These are phyloP conservation scores for Megalonaias nervosa DNA, from an alignment of 1,140 invertebrate species.

Conservation along the genomic window DNA sequence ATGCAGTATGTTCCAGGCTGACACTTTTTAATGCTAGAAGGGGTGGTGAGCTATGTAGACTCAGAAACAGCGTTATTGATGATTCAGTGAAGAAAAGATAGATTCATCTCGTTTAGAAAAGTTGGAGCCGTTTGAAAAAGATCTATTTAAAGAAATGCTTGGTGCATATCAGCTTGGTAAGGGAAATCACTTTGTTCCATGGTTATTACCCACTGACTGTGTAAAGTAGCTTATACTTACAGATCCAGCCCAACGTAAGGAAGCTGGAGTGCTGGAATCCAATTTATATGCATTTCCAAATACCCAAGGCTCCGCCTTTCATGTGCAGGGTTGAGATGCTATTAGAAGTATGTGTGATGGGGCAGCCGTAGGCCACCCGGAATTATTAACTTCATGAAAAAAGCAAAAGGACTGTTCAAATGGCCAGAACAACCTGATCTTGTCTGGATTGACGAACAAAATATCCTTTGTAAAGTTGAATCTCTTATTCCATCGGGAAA, in stretches of 20 bases:
- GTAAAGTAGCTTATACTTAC: background rate
- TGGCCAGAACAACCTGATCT: no score
- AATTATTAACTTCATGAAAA: no score
- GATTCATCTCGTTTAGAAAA: background rate
- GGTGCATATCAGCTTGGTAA: conserved; percentile 9
- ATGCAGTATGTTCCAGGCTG: conserved; percentile 5
- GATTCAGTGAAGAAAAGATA: background rate
- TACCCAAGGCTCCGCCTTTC: background rate
- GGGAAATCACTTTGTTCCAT: conserved; percentile 6
- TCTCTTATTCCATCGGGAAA: no score
- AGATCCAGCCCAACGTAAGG: background rate
- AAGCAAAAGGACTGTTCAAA: no score
- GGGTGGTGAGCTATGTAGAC: conserved; percentile 1
- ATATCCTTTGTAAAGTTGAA: no score
- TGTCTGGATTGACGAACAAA: no score
- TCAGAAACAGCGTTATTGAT: background rate
- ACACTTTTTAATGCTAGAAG: conserved; percentile 19
- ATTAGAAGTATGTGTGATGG: background rate
- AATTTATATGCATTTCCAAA: background rate
- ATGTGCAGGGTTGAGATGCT: background rate
- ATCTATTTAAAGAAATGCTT: conserved; percentile 4
- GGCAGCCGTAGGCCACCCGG: background rate
- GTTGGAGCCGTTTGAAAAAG: background rate
- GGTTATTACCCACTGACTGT: conserved; percentile 7
- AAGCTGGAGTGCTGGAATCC: background rate